Conservation (phyloP, 2,888 invertebrate species). For the Eristalinus sepulchralis region DNA sequence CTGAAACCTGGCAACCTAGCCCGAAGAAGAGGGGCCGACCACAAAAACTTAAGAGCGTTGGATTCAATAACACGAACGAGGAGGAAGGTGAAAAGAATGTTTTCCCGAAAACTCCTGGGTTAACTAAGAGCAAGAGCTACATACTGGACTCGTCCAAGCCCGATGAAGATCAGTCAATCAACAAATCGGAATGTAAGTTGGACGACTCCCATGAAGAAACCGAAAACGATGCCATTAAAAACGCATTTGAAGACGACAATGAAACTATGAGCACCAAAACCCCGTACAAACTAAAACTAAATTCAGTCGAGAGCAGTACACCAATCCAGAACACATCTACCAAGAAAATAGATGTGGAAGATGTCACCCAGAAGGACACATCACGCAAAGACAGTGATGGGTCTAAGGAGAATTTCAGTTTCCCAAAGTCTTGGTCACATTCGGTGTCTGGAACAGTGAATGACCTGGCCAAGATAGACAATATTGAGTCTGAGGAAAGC, state of each 20-base stretch:
- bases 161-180: constrained; percentile 28
- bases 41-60: constrained; percentile 70
- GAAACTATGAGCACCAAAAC: constrained; percentile 29
- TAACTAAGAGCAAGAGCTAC: constrained; percentile 71
- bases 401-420: constrained; percentile 85
- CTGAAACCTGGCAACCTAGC: background rate
- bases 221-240: constrained; percentile 18
- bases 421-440: constrained; percentile 73
- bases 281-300: constrained; percentile 58
- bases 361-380: background rate
- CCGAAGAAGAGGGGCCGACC: background rate
- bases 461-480: constrained; percentile 71
- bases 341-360: constrained; percentile 3
- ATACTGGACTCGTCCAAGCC: constrained; percentile 55
- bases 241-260: constrained; percentile 11
- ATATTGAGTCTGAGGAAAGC: constrained; percentile 37
- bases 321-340: constrained; percentile 40
- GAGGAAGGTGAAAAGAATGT: constrained; percentile 68
- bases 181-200: constrained; percentile 9
- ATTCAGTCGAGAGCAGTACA: constrained; percentile 46
- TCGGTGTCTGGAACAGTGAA: constrained; percentile 64
- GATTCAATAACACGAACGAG: constrained; percentile 68
- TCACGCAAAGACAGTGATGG: constrained; percentile 60
- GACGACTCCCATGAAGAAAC: constrained; percentile 22
- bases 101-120: constrained; percentile 76